These are phyloP conservation scores for Oxyteleia sp. DNA, from an alignment of 2,888 invertebrate species.

Conservation along the genomic window DNA sequence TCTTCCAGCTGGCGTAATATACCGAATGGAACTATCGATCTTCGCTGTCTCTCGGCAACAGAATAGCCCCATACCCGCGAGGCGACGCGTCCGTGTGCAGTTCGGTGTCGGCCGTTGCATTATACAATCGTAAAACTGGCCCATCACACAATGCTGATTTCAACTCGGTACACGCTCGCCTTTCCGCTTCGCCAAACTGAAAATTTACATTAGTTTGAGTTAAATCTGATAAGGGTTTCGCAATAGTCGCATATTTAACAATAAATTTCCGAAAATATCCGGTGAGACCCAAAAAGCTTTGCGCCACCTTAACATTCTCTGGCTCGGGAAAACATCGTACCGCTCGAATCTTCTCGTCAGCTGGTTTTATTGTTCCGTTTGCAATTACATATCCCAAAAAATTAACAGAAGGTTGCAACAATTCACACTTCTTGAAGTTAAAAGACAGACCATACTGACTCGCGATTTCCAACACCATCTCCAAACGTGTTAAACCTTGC, in stretches of 20 bases:
- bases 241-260: constrained; percentile 40
- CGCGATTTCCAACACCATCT: constrained; percentile 50
- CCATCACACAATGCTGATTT: too few relatives aligned
- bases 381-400: constrained; percentile 49
- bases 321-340: constrained; percentile 64
- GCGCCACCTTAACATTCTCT: constrained; percentile 38
- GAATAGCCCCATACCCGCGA: constrained; percentile 23
- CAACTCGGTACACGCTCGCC: too few relatives aligned
- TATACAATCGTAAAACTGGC: too few relatives aligned
- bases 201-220: constrained; percentile 15
- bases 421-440: constrained; percentile 43
- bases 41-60: constrained; percentile 28
- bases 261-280: constrained; percentile 35
- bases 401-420: constrained; percentile 35
- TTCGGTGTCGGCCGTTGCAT: constrained; percentile 28
- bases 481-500: background rate
- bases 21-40: constrained; percentile 48
- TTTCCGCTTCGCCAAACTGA: constrained; percentile 12
- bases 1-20: constrained; percentile 42
- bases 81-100: background rate
- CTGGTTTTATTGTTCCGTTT: constrained; percentile 38
- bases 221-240: constrained; percentile 44
- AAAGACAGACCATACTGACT: constrained; percentile 15
- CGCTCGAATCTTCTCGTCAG: constrained; percentile 46
- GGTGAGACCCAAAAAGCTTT: constrained; percentile 64